Evolutionary conservation across 2,113 vertebrate genomes (phyloP).

Genomic region (Trogon melanurus): DNA sequence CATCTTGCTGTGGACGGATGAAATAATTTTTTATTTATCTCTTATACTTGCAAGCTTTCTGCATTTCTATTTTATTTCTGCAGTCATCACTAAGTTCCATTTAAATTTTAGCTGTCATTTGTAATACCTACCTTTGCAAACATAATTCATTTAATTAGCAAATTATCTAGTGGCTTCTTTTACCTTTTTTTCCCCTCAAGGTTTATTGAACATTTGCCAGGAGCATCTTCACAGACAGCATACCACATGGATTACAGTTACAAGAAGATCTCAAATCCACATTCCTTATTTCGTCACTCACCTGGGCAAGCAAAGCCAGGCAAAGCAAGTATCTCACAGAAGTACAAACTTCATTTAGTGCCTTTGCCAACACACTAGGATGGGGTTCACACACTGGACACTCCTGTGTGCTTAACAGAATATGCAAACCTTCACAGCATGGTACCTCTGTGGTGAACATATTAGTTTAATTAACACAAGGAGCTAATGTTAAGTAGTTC

Average conservation of each 20-base stretch:
- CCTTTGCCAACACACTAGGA: background rate
- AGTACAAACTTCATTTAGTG: background rate
- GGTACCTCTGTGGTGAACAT: background rate
- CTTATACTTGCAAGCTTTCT: background rate
- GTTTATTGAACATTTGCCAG: conserved; percentile 16
- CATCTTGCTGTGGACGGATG: background rate
- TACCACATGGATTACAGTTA: background rate
- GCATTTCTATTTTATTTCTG: background rate
- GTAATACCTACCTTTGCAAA: conserved; percentile 30
- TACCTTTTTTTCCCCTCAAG: background rate
- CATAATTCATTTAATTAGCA: conserved; percentile 26
- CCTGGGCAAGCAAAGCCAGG: background rate
- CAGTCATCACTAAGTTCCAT: background rate
- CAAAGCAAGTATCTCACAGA: background rate
- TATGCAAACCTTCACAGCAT: background rate
- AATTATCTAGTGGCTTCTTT: background rate
- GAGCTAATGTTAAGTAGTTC: background rate
- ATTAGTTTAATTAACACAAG: background rate
- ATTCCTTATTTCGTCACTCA: background rate
- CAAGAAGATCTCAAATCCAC: background rate
- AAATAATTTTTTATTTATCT: background rate
- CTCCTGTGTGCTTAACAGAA: background rate
- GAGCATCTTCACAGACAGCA: background rate
- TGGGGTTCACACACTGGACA: background rate
- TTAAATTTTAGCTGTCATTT: background rate